A percentile compares a stretch with the other conserved stretches of the same genome.
phyloP scores from a whole-genome alignment of 2,797 vertebrate species.

The Pangasius krempfi region DNA sequence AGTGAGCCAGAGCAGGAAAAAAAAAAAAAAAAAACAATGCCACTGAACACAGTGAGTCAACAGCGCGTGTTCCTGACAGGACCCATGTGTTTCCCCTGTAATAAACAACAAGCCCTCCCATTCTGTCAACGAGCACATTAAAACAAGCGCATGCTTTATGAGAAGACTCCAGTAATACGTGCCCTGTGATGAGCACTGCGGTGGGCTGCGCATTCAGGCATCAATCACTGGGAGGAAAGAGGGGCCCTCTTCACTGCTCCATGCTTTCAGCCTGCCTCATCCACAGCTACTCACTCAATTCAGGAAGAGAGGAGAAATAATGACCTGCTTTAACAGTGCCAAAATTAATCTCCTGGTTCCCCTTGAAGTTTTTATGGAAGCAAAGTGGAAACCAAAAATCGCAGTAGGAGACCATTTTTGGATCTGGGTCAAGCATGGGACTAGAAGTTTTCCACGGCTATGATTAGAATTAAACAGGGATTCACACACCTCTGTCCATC shows the following conservation, averaged over 20 bases:
- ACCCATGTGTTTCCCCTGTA: constrained; percentile 33
- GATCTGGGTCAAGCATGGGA: not conserved
- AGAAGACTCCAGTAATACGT: constrained; percentile 24
- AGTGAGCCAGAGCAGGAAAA: constrained; percentile 35
- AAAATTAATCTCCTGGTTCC: constrained; percentile 24
- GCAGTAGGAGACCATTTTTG: not conserved
- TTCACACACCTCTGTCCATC: not conserved
- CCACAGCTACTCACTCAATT: constrained; percentile 9
- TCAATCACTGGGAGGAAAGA: constrained; percentile 50
- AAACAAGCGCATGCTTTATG: constrained; percentile 48
- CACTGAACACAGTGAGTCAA: constrained; percentile 56
- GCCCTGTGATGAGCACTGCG: constrained; percentile 12
- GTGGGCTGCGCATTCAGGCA: constrained; percentile 33
- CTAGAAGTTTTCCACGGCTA: not conserved
- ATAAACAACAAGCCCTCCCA: constrained; percentile 40
- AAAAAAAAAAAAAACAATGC: constrained; percentile 31
- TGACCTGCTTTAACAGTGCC: constrained; percentile 25
- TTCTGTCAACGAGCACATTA: constrained; percentile 35
- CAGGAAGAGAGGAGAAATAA: constrained; percentile 21
- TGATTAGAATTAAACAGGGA: not conserved
- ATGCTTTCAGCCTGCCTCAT: constrained; percentile 51
- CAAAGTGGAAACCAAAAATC: not conserved
- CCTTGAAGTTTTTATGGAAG: constrained; percentile 9
- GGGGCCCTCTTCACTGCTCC: constrained; percentile 31
- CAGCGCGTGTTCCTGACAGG: constrained; percentile 48